A percentile compares a stretch with the other conserved stretches of the same genome.
Evolutionary conservation across 1,140 invertebrate species (phyloP).

Genomic region (Rhynchophorus ferrugineus): DNA sequence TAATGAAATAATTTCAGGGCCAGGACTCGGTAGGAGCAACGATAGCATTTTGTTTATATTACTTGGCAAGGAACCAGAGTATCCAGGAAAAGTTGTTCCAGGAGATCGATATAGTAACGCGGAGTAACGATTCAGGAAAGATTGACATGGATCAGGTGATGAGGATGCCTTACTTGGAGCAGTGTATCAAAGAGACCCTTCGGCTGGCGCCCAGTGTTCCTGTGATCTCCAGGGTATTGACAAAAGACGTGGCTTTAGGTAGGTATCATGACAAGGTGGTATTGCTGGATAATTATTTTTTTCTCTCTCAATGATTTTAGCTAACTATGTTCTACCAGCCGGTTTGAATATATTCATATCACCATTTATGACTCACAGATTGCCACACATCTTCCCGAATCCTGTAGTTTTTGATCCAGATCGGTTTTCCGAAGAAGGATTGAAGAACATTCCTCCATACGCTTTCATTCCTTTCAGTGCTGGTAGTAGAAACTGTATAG

Average conservation of each 20-base stretch:
- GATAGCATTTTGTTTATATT: conserved; percentile 51
- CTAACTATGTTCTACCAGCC: conserved; percentile 34
- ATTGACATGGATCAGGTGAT: conserved; percentile 43
- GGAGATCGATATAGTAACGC: conserved; percentile 39
- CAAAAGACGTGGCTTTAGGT: conserved; percentile 45
- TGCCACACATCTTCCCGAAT: conserved; percentile 57
- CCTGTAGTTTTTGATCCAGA: conserved; percentile 67
- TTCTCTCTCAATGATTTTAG: conserved; percentile 15
- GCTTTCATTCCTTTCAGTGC: conserved; percentile 65
- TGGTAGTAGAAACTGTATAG: conserved; percentile 61
- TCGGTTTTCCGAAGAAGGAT: conserved; percentile 53
- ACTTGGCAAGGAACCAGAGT: conserved; percentile 52
- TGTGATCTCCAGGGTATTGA: conserved; percentile 49
- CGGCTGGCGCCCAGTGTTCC: conserved; percentile 63
- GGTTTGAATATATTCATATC: conserved; percentile 37
- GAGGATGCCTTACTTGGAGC: conserved; percentile 57
- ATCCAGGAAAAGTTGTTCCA: conserved; percentile 52
- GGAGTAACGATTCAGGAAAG: conserved; percentile 3
- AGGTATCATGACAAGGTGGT: neutral
- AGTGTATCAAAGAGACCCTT: conserved; percentile 60
- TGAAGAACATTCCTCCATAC: conserved; percentile 50
- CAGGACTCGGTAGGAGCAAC: conserved; percentile 67
- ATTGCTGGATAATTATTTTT: neutral
- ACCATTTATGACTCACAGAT: conserved; percentile 55
- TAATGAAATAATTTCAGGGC: conserved; percentile 45